Base-by-base conservation (phyloP, 2,797 vertebrate genomes). In the Myiotriccus ornatus region DNA sequence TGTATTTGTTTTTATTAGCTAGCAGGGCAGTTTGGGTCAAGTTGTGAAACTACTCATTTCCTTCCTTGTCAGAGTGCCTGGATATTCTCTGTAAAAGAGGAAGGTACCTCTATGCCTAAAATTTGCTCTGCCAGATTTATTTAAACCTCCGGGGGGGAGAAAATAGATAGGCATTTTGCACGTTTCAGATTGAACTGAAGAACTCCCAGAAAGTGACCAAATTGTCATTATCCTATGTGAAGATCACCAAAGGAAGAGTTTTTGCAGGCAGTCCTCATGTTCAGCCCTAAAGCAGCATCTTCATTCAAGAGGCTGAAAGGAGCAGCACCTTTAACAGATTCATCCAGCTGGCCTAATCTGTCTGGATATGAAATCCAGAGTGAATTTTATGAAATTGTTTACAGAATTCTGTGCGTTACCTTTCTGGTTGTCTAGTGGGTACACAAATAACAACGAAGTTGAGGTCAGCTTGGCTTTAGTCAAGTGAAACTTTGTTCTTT, bases 201-300 rank as follows among this genome's bases (percentile, higher is more conserved):
- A 90, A 32, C 47, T 87, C 32, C 53, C 50, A 56, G 24, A 25
- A 39, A 16, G 23, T 34, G 37, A 62, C 47, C 15, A 7, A 77
- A 49, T 8, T n/a, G 21, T 30, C 6, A 18, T 53, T 47, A 43
- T 50, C 64, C 60, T 50, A 20, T 4, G 4, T 9, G 44, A 46
- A 52, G 20, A 55, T 49, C 44, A 21, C 7, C 20, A 37, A 62
- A 57, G 43, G 19, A 76, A 9, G 3, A 25, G 14, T 1, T 9
- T 15, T 2, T 62, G n/a, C 37, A 74, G 47, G 17, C 18, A 37
- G 6, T 18, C 24, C 37, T 89, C 70, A 14, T 0, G 0, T 30
- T 63, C 39, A 41, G 52, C 30, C 6, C 0, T 2, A 6, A 30
- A 17, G 20, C 18, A n/a, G 28, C 20, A 8, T 32, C 44, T 27